Base-by-base conservation (phyloP, 2,888 invertebrate genomes). In the Cephus pygmeus region DNA sequence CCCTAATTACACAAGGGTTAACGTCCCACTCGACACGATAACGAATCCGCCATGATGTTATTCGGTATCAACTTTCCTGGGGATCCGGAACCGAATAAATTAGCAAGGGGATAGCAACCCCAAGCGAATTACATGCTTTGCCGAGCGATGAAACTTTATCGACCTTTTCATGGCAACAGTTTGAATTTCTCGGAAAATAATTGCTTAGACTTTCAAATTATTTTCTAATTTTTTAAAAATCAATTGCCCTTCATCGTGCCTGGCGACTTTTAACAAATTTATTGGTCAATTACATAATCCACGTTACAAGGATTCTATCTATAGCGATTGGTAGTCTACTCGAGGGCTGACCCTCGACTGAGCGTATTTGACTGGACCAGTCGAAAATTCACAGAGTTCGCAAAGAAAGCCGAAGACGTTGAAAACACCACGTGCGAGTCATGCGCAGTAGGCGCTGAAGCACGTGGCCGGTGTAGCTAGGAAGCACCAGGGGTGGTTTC, bases 391-490 rank as follows among this genome's bases (percentile, higher is more conserved):
- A 56, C 23, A 15, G 23, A 23, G 9, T 56, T 23, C 23, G 2
- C 23, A 56, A 23, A 15, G 56, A 1, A 23, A 56, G 23, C 56
- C 9, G 23, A 56, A 23, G 56, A 56, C 56, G 56, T 15, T 56
- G 56, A 56, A 56, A 56, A 56, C 56, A 69, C 69, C 88, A 87
- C 87, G 88, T 88, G 88, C 73, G 33, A 68, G 77, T 78, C 84
- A 73, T 78, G 83, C 85, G 85, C 83, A 78, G 34, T 77, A 75
- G 33, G 35, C 23, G 12, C 56, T 34, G 75, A 73, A 84, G 84
- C 88, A 89, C 88, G 85, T 88, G 88, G 79, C 36, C 82, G 81
- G 82, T 78, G 75, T 82, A 79, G 78, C 80, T 78, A 68, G 34
- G 6, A 34, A 73, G 34, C 34, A 35, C n/a, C 34, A 35, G 36